A percentile compares a stretch with the other conserved stretches of the same genome.
These are phyloP conservation scores for Melanerpes aurifrons DNA, from an alignment of 2,113 vertebrate species.

Conservation along the genomic window DNA sequence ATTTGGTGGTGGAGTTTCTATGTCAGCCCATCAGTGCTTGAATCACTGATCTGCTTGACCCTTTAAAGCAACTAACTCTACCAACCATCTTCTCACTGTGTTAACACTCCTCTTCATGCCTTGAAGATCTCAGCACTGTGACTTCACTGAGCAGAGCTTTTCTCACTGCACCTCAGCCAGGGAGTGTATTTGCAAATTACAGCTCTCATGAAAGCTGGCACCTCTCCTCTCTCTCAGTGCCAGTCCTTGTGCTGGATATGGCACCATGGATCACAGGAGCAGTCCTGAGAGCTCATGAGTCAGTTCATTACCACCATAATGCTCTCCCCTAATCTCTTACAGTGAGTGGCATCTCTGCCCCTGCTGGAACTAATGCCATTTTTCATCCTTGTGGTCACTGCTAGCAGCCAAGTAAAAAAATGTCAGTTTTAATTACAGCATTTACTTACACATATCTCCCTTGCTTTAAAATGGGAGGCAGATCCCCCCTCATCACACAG, in stretches of 20 bases:
- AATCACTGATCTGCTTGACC: neutral
- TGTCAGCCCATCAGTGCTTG: neutral
- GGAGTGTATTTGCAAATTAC: neutral
- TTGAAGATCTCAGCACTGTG: neutral
- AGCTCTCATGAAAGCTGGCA: slow-evolving; percentile 6
- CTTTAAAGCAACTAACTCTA: neutral
- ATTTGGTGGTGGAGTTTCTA: neutral
- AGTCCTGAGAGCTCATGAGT: neutral
- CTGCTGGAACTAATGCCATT: slow-evolving; percentile 26
- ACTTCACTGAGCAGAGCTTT: neutral
- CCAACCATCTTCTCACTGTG: neutral
- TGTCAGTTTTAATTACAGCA: slow-evolving; percentile 40
- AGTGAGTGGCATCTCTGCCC: rapidly evolving
- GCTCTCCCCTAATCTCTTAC: neutral
- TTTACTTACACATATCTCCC: slow-evolving; percentile 30
- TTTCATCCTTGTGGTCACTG: slow-evolving; percentile 20
- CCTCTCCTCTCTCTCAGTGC: neutral
- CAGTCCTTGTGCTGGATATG: neutral
- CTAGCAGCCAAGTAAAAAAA: neutral
- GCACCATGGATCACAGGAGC: neutral
- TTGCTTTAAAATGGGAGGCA: neutral
- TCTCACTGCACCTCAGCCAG: neutral
- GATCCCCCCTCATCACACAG: neutral
- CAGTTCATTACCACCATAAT: neutral
- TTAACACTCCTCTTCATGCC: neutral